Base-by-base conservation (phyloP, 2,888 invertebrate species). In the Uropetala carovei region DNA sequence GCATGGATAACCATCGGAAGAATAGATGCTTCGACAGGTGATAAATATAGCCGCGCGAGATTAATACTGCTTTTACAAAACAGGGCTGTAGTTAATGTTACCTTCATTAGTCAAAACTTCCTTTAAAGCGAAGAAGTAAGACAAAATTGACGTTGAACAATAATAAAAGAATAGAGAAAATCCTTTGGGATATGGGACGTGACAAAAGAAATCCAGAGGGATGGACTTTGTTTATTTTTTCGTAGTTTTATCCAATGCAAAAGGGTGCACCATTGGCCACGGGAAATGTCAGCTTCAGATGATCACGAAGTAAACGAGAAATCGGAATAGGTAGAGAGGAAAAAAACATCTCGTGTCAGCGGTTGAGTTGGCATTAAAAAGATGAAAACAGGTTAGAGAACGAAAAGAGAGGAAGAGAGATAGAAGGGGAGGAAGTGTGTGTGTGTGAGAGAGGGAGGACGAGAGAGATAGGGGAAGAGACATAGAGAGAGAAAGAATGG, bases 351-450 rank as follows among this genome's bases (percentile, higher is more conserved):
- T 75, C 75, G 27, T 22, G 75, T 75, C 75, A 75, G 75, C 75
- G 75, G 75, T 75, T 68, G 68, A 27, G 75, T 75, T 68, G 68
- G 64, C 68, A n/a, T 75, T 27, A 75, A 75, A 75, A 75, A 27
- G 75, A 75, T 75, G 22, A 75, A 75, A 75, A 75, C 22, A 68
- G 68, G 22, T 11, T 11, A 27, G 75, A 22, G 75, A 22, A 27
- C 75, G 22, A 22, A 27, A 11, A 27, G 75, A 75, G 43, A 5
- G 43, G 43, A 43, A 43, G 43, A 43, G 43, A 27, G 27, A 27
- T 22, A 22, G 75, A 10, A 27, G 13, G 22, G 22, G 13, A 4
- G 75, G 13, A 22, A 13, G 27, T 22, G 9, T 22, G 22, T n/a
- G 75, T 13, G 5, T 1, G 43, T 3, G 43, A 43, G 43, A 43